phyloP scores from a whole-genome alignment of 1,140 invertebrate species.

The Drosophila setifemur region DNA sequence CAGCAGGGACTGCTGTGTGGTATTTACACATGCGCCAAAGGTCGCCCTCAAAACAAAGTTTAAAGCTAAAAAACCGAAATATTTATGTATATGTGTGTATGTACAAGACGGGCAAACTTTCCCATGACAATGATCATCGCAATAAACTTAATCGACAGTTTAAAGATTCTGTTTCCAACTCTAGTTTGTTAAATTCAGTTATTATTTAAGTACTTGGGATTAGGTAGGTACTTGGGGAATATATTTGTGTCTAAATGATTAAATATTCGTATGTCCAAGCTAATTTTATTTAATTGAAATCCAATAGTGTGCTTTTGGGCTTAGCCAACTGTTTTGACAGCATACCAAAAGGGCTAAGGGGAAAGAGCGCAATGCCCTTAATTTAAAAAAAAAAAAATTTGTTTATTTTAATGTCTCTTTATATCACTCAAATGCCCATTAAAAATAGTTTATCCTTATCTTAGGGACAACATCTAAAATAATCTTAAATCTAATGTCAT shows the following conservation, averaged over 20 bases:
- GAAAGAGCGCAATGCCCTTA: too few species aligned
- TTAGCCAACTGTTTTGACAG: too few species aligned
- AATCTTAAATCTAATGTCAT: background rate
- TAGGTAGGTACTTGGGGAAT: too few species aligned
- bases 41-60: background rate
- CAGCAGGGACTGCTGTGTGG: background rate
- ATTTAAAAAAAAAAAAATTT: too few species aligned
- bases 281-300: too few species aligned
- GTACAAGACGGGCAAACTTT: constrained; percentile 13
- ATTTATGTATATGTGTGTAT: constrained; percentile 6
- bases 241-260: too few species aligned
- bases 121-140: constrained; percentile 21
- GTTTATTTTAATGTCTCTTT: background rate
- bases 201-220: too few species aligned
- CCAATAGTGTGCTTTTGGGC: too few species aligned
- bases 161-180: too few species aligned
- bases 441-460: background rate
- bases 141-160: constrained; percentile 31
- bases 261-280: too few species aligned
- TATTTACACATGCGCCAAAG: constrained; percentile 6
- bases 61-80: background rate
- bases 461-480: background rate
- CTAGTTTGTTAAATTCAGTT: too few species aligned
- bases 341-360: too few species aligned
- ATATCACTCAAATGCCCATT: constrained; percentile 32